Percentiles rank a stretch among this genome's conserved stretches.
phyloP scores from a whole-genome alignment of 2,797 vertebrate genomes.

The Oryzias sinensis region DNA sequence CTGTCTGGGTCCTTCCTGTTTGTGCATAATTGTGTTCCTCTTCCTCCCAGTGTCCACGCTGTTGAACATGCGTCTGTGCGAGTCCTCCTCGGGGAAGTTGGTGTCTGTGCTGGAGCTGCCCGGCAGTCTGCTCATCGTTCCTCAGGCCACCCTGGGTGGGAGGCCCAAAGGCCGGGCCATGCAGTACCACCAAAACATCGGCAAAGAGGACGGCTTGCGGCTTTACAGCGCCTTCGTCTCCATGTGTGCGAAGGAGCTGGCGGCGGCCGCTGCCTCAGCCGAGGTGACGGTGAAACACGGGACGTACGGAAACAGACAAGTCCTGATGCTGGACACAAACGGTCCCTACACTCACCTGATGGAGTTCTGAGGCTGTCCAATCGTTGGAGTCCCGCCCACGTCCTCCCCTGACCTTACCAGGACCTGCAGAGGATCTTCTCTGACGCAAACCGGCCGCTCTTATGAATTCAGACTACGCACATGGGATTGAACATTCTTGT shows the following conservation, averaged over 20 bases:
- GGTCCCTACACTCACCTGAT: constrained; percentile 92
- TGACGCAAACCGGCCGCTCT: no score
- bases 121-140: constrained; percentile 87
- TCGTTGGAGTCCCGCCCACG: background rate
- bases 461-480: no score
- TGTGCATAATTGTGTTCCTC: background rate
- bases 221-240: constrained; percentile 86
- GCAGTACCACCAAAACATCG: constrained; percentile 92
- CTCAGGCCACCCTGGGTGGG: constrained; percentile 94
- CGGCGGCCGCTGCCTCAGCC: constrained; percentile 9
- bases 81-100: constrained; percentile 80
- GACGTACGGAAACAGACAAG: constrained; percentile 93
- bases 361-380: constrained; percentile 76
- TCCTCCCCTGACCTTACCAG: no score
- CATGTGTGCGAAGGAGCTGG: constrained; percentile 83
- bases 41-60: constrained; percentile 77
- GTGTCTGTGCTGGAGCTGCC: constrained; percentile 87
- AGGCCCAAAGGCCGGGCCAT: constrained; percentile 85
- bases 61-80: constrained; percentile 88
- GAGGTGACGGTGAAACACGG: constrained; percentile 80
- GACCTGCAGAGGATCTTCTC: no score
- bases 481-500: no score
- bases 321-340: constrained; percentile 90
- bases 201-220: constrained; percentile 85
- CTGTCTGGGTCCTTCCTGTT: background rate